These are phyloP conservation scores for Balearica regulorum DNA, from an alignment of 2,797 vertebrate genomes.

Conservation along the genomic window DNA sequence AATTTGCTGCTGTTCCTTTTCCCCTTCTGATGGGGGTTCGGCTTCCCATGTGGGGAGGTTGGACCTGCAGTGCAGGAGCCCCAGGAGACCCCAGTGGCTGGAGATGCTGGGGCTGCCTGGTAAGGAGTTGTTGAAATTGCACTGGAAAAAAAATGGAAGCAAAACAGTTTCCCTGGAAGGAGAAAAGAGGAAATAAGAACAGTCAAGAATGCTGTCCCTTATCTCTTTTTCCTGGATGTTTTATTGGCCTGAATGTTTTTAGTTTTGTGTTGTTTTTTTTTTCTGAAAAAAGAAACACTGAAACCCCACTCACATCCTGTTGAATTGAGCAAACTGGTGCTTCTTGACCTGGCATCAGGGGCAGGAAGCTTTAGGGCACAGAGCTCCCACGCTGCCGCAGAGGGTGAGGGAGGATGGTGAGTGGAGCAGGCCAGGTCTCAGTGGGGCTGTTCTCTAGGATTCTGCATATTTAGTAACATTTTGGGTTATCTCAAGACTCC, in stretches of 20 bases:
- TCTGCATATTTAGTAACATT: not conserved
- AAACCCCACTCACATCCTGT: not conserved
- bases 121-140: not conserved
- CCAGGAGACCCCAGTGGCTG: not conserved
- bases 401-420: not conserved
- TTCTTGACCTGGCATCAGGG: not conserved
- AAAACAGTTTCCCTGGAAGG: not conserved
- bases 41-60: not conserved
- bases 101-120: not conserved
- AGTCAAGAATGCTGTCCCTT: not conserved
- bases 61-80: not conserved
- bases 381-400: not conserved
- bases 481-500: not conserved
- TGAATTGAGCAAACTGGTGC: not conserved
- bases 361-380: not conserved
- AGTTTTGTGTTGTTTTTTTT: not conserved
- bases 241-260: not conserved
- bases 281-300: not conserved
- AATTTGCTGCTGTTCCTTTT: not conserved
- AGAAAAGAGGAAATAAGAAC: not conserved
- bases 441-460: not conserved
- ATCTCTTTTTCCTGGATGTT: not conserved
- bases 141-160: not conserved
- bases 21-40: not conserved
- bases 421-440: not conserved